Percentiles rank a stretch among this genome's conserved stretches.
Conservation (phyloP, 2,888 invertebrate genomes). For the Griposia aprilina region DNA sequence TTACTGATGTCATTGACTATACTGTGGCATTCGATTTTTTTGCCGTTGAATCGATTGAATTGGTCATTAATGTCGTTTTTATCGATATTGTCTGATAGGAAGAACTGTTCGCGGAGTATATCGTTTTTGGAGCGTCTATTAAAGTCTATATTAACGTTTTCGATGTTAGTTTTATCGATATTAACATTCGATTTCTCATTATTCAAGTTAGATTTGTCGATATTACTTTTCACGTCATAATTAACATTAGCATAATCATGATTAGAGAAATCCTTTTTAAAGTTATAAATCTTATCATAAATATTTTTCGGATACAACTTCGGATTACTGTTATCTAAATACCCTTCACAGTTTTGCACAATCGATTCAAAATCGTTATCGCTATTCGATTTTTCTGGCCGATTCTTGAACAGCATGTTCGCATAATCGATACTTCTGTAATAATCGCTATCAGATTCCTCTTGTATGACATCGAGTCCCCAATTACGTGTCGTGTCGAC, state of each 20-base stretch:
- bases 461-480: slow-evolving; percentile 86
- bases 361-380: slow-evolving; percentile 72
- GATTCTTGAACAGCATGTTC: slow-evolving; percentile 75
- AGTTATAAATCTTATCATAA: slow-evolving; percentile 84
- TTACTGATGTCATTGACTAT: slow-evolving; percentile 85
- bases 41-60: slow-evolving; percentile 80
- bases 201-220: slow-evolving; percentile 57
- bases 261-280: slow-evolving; percentile 86
- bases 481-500: slow-evolving; percentile 80
- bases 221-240: slow-evolving; percentile 67
- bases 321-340: slow-evolving; percentile 71
- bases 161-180: slow-evolving; percentile 56
- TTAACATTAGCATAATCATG: slow-evolving; percentile 85
- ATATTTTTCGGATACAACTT: slow-evolving; percentile 82
- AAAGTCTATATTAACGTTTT: slow-evolving; percentile 67
- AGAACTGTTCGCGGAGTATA: slow-evolving; percentile 83
- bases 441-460: slow-evolving; percentile 88
- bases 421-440: slow-evolving; percentile 87
- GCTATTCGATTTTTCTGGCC: slow-evolving; percentile 56
- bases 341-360: slow-evolving; percentile 77
- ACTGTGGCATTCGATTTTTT: slow-evolving; percentile 87
- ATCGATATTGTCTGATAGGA: slow-evolving; percentile 75
- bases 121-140: slow-evolving; percentile 82
- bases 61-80: slow-evolving; percentile 83
- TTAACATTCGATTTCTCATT: slow-evolving; percentile 45